These are phyloP conservation scores for Osedax frankpressi DNA, from an alignment of 2,888 invertebrate species.

Conservation along the genomic window DNA sequence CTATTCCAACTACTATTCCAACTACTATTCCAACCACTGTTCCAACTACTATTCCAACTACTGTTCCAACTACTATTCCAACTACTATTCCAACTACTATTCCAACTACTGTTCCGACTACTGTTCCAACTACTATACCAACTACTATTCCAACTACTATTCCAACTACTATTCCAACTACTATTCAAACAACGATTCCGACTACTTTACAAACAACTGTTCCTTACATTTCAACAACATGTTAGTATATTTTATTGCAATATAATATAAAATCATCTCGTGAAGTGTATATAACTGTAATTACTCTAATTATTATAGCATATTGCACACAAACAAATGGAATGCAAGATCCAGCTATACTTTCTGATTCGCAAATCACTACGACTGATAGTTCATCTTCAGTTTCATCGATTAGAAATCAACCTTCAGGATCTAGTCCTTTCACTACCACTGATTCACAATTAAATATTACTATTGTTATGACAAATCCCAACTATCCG, in stretches of 20 bases:
- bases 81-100: background rate
- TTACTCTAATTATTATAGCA: background rate
- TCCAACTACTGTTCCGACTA: background rate
- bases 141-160: background rate
- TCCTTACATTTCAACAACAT: background rate
- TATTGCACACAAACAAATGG: background rate
- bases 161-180: background rate
- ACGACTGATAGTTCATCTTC: background rate
- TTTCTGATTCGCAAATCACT: background rate
- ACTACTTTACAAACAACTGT: background rate
- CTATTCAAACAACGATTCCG: background rate
- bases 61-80: background rate
- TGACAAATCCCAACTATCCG: conserved; percentile 5
- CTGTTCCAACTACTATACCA: background rate
- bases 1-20: background rate
- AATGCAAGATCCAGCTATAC: background rate
- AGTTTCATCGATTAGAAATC: background rate
- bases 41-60: background rate
- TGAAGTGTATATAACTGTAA: background rate
- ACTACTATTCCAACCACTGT: background rate
- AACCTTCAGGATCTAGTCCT: background rate
- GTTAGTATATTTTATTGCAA: background rate
- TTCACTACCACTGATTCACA: background rate
- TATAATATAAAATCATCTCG: background rate
- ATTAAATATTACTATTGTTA: conserved; percentile 7